Conservation (phyloP, 1,140 invertebrate genomes). For the Cydia pomonella region DNA sequence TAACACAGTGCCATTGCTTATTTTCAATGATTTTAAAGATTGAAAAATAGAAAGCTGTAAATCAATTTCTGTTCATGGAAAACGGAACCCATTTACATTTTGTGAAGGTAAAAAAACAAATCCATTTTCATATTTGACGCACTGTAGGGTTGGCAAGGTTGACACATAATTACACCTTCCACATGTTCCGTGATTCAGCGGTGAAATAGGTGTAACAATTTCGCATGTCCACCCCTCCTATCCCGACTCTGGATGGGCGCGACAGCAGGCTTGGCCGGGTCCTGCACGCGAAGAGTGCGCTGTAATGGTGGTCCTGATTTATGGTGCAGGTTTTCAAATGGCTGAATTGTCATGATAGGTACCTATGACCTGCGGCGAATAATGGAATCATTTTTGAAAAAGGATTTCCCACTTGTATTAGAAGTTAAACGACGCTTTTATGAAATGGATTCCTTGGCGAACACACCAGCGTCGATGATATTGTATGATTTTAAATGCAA, state of each 20-base stretch:
- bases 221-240: constrained; percentile 42
- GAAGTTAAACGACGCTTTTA: too few species aligned
- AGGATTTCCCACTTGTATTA: too few species aligned
- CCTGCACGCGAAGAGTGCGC: constrained; percentile 44
- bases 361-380: neutral
- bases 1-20: too few species aligned
- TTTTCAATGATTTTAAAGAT: too few species aligned
- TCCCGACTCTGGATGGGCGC: constrained; percentile 41
- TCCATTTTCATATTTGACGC: neutral
- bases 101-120: too few species aligned
- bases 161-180: neutral
- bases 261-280: constrained; percentile 47
- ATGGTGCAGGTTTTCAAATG: constrained; percentile 5
- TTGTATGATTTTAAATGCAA: too few species aligned
- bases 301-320: constrained; percentile 19
- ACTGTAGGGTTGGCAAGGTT: neutral
- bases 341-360: neutral
- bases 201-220: constrained; percentile 37
- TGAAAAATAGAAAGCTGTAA: too few species aligned
- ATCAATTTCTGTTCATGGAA: too few species aligned
- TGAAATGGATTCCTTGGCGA: too few species aligned
- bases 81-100: too few species aligned
- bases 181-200: constrained; percentile 19
- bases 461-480: too few species aligned
- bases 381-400: too few species aligned